These are phyloP conservation scores for Athripsodes cinereus DNA, from an alignment of 2,888 invertebrate genomes.

Conservation along the genomic window DNA sequence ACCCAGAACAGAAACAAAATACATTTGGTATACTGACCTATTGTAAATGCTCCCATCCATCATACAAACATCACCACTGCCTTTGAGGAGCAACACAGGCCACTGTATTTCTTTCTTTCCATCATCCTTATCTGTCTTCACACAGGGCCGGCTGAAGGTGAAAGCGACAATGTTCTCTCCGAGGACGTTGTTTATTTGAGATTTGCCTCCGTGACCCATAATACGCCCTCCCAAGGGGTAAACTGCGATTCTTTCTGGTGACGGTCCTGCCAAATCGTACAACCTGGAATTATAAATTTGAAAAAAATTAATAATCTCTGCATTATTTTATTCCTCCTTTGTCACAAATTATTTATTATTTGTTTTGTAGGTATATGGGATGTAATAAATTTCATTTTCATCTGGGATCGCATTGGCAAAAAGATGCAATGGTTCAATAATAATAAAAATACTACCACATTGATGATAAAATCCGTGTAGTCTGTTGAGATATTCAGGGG, in stretches of 20 bases:
- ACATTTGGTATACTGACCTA: background rate
- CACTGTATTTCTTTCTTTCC: conserved; percentile 31
- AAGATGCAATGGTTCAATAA: no score
- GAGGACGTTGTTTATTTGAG: conserved; percentile 39
- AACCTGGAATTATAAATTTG: conserved; percentile 35
- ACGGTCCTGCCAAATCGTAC: conserved; percentile 37
- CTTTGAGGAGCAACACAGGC: conserved; percentile 74
- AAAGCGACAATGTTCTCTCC: conserved; percentile 67
- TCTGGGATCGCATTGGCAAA: no score
- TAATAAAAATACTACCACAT: no score
- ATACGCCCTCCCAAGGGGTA: conserved; percentile 9
- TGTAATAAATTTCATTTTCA: no score
- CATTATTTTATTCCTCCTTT: no score
- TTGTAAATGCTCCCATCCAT: conserved; percentile 37
- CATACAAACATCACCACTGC: conserved; percentile 77
- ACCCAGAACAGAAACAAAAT: no score
- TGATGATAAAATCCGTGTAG: no score
- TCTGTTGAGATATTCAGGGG: no score
- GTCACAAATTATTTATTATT: no score
- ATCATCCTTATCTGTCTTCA: background rate
- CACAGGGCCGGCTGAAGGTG: conserved; percentile 62
- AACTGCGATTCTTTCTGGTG: background rate
- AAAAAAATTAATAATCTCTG: background rate
- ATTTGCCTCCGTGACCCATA: conserved; percentile 29
- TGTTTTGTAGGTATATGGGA: no score